phyloP scores from a whole-genome alignment of 2,797 vertebrate genomes.

The Protonibea diacanthus region DNA sequence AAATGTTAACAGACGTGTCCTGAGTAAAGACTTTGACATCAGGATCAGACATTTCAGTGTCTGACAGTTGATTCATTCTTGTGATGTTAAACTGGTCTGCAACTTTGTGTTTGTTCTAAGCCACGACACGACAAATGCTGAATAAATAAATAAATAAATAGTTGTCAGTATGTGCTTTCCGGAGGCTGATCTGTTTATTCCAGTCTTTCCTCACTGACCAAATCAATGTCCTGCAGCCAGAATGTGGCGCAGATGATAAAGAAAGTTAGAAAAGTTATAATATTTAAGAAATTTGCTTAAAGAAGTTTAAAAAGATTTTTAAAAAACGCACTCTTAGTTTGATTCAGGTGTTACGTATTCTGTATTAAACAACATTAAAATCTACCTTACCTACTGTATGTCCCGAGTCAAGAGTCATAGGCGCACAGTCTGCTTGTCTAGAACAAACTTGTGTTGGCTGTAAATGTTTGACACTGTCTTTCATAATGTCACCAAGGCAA shows the following conservation, averaged over 20 bases:
- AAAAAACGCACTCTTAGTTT: slow-evolving; percentile 8
- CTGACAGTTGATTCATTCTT: slow-evolving; percentile 19
- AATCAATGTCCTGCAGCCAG: slow-evolving; percentile 30
- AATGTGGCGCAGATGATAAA: slow-evolving; percentile 15
- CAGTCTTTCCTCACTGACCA: slow-evolving; percentile 18
- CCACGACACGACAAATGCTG: slow-evolving; percentile 17
- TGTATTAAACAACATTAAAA: slow-evolving; percentile 32
- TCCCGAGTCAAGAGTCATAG: slow-evolving; percentile 28
- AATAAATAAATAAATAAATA: slow-evolving; percentile 23
- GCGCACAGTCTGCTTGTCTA: slow-evolving; percentile 33
- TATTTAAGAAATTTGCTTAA: slow-evolving; percentile 2
- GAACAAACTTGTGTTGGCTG: slow-evolving; percentile 39
- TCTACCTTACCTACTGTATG: slow-evolving; percentile 30
- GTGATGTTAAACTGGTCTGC: slow-evolving; percentile 25
- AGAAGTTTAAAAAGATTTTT: neutral
- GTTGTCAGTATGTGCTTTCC: slow-evolving; percentile 16
- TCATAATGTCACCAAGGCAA: slow-evolving; percentile 8
- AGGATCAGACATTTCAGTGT: neutral
- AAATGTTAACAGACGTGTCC: neutral
- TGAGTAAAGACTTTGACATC: neutral
- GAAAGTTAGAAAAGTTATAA: neutral
- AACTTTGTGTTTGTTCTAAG: slow-evolving; percentile 30
- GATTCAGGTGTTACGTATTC: slow-evolving; percentile 28
- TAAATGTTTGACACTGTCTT: slow-evolving; percentile 47
- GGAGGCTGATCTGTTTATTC: slow-evolving; percentile 23